Percentiles rank a stretch among this genome's conserved stretches.
Conservation (phyloP, 2,113 vertebrate species). For the Saimiri boliviensis region DNA sequence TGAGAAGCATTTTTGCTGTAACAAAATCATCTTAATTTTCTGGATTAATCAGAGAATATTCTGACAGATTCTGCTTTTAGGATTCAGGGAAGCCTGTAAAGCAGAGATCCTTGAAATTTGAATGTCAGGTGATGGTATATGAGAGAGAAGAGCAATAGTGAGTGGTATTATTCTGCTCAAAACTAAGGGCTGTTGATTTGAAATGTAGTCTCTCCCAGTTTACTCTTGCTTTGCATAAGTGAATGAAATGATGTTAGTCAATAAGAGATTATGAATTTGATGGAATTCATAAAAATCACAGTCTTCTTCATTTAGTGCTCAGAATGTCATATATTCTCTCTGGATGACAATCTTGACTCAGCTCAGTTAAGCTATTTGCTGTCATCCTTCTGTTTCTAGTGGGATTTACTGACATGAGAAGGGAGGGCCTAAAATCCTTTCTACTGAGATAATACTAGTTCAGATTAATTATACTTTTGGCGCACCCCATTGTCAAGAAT, state of each 20-base stretch:
- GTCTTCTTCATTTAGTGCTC: not conserved
- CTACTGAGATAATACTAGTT: not conserved
- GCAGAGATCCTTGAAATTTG: not conserved
- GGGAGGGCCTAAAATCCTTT: not conserved
- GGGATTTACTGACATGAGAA: not conserved
- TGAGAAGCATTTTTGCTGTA: not conserved
- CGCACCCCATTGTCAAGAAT: not conserved
- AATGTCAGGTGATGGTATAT: not conserved
- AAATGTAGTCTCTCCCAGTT: not conserved
- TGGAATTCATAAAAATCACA: not conserved
- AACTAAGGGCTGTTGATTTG: conserved; percentile 15
- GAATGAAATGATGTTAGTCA: conserved; percentile 20
- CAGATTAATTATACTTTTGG: conserved; percentile 4
- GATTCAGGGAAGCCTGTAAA: not conserved
- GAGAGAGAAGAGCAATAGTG: not conserved
- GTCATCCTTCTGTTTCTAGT: not conserved
- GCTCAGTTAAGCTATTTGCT: conserved; percentile 18
- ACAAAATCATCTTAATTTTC: not conserved
- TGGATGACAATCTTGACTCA: not conserved
- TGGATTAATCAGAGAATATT: not conserved
- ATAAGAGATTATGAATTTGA: not conserved
- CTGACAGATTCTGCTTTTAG: not conserved
- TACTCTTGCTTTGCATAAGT: conserved; percentile 5
- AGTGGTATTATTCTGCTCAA: conserved; percentile 5
- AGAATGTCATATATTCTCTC: not conserved